phyloP scores from a whole-genome alignment of 2,113 vertebrate species.

The Panthera leo region DNA sequence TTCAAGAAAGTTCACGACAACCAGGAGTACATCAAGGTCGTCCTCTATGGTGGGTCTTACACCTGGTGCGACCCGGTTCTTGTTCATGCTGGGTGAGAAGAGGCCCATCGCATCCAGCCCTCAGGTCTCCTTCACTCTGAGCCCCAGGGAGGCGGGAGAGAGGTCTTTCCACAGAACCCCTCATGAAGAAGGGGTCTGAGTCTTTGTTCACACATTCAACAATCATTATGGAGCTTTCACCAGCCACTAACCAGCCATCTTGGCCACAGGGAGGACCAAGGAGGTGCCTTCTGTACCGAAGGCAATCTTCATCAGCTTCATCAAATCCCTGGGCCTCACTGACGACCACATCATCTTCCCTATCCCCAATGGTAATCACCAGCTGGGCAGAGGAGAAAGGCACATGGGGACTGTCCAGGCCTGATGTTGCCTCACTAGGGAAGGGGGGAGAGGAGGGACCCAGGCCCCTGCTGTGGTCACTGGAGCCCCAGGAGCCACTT shows the following conservation, averaged over 20 bases:
- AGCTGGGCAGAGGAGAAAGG: neutral
- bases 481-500: no score
- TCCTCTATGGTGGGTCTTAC: slow-evolving; percentile 89
- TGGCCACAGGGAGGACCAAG: no score
- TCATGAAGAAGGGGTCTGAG: neutral
- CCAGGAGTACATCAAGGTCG: slow-evolving; percentile 82
- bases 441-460: no score
- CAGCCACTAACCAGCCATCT: no score
- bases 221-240: neutral
- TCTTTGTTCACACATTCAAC: neutral
- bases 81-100: rapidly evolving
- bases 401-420: neutral
- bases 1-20: slow-evolving; percentile 83
- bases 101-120: neutral
- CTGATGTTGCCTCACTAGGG: neutral
- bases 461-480: no score
- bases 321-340: slow-evolving; percentile 81
- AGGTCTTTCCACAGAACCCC: neutral
- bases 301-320: slow-evolving; percentile 86
- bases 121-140: neutral
- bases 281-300: slow-evolving; percentile 44
- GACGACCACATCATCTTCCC: slow-evolving; percentile 85
- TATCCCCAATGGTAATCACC: slow-evolving; percentile 84
- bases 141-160: neutral
- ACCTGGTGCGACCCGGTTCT: rapidly evolving